Base-by-base conservation (phyloP, 2,888 invertebrate species). In the Campopleginae sp. region DNA sequence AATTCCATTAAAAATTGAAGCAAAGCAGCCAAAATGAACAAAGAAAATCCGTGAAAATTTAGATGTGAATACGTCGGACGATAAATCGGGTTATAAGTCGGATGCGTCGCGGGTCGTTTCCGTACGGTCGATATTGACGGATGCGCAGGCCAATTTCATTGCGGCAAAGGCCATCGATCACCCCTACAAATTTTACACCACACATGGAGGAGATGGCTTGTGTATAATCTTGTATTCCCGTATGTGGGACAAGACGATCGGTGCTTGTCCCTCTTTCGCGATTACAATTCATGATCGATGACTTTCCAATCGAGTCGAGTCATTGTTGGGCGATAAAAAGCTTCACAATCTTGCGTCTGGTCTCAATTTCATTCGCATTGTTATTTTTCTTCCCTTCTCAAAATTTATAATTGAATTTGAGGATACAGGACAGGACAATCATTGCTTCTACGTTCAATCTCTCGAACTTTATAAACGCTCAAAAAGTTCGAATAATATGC, bases 291-390 rank as follows among this genome's bases (percentile, higher is more conserved):
- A 87, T 92, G 92, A 92, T 92, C 88, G 92, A 92, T 92, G 86
- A 89, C 89, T 91, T 92, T 92, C 88, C 92, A 89, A 92, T 92
- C 91, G 90, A 74, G 82, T 79, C 85, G 70, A 75, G 79, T 81
- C 83, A 90, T 90, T 90, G 89, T 87, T 82, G 76, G 44, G 74
- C 68, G 84, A 68, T 72, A 84, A 66, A 77, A 79, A 79, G 79
- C 77, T 42, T 54, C 63, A 27, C 75, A 51, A 48, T 58, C 48
- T 66, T 65, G 5, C 27, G 51, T 23, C 58, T 51, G 61, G 75
- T 85, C 76, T 76, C 85, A 80, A 85, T 85, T 82, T 76, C 65
- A 82, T 58, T 66, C 66, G 61, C 70, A 82, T 85, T 85, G 82
- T 85, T 66, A 80, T 72, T 84, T 48, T 68, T 63, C 44, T 42